Percentiles rank a stretch among this genome's conserved stretches.
These are phyloP conservation scores for Ptilodon capucinus DNA, from an alignment of 2,888 invertebrate genomes.

Conservation along the genomic window DNA sequence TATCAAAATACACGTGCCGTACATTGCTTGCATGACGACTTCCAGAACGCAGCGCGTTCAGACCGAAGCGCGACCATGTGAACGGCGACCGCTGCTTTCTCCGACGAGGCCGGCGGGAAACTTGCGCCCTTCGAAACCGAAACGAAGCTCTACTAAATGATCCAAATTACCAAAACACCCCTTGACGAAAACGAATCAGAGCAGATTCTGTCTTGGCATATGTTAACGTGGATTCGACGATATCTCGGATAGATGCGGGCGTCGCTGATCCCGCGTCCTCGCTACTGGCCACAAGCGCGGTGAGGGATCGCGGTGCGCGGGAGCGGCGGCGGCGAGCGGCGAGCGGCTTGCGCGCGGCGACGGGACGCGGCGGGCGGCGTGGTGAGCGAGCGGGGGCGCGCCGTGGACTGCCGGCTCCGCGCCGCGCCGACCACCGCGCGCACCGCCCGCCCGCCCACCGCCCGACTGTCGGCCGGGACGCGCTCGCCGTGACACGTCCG, in stretches of 20 bases:
- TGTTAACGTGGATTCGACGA: not conserved
- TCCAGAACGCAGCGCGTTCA: not conserved
- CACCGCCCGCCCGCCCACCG: not conserved
- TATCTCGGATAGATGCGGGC: not conserved
- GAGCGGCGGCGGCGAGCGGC: conserved; percentile 4
- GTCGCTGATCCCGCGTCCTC: conserved; percentile 16
- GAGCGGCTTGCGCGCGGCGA: conserved; percentile 12
- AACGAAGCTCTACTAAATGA: not conserved
- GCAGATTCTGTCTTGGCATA: not conserved
- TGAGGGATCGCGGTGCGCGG: conserved; percentile 6
- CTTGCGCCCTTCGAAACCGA: not conserved
- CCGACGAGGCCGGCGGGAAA: not conserved
- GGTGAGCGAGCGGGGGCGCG: conserved; percentile 18
- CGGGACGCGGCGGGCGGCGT: conserved; percentile 17
- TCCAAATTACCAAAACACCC: not conserved
- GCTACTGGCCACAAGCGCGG: conserved; percentile 10
- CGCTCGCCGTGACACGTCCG: not conserved
- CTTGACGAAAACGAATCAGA: not conserved
- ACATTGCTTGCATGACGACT: not conserved
- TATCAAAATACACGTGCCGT: not conserved
- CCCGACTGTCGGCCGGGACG: not conserved
- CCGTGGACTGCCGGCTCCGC: conserved; percentile 28
- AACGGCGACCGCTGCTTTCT: not conserved
- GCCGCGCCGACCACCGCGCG: conserved; percentile 20
- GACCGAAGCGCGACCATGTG: not conserved